Evolutionary conservation across 2,797 vertebrate species (phyloP), one percentile per base, ranked within the genome.

Genomic region (Clangula hyemalis): DNA sequence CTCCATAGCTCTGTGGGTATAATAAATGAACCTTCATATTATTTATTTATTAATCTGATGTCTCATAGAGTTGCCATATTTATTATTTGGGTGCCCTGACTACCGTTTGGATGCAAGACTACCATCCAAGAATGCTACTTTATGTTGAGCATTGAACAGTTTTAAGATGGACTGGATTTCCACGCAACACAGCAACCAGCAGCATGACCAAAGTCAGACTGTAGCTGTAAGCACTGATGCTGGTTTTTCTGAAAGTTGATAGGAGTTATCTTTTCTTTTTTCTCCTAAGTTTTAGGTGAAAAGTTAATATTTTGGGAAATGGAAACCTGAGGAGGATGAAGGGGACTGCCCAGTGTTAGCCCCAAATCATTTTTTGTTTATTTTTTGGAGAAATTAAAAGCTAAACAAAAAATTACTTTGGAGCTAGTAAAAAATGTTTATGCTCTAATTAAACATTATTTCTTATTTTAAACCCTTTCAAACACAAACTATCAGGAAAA

Each of bases 181-280:
- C 43, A 38, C 8, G 38, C 13, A 27, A 15, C 45, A 38, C 24
- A 15, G 32, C 71, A 66, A 57, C 5, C 21, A 66, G 5, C 16
- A 60, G 5, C 22, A 21, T 6, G 6, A 11, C 49, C n/a, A 5
- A 65, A 60, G 12, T 77, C 60, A 51, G 30, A 65, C 43, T 19
- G 43, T 19, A 45, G 18, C 43, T 25, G 53, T n/a, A 70, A 57
- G 17, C 3, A 4, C 17, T 22, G 14, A n/a, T 39, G 15, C 1
- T 6, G 15, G 1, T 2, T 60, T 68, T 65, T 15, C 13, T 27
- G 15, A 22, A 68, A 65, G 58, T 47, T 60, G 56, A 20, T 10
- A 51, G 0, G 30, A 54, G 7, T 28, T 2, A 15, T 10, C 1
- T n/a, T 16, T 21, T 34, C 21, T 41, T 32, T 11, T 27, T 10